phyloP scores from a whole-genome alignment of 2,888 invertebrate species.

The Loripinus fragilis region DNA sequence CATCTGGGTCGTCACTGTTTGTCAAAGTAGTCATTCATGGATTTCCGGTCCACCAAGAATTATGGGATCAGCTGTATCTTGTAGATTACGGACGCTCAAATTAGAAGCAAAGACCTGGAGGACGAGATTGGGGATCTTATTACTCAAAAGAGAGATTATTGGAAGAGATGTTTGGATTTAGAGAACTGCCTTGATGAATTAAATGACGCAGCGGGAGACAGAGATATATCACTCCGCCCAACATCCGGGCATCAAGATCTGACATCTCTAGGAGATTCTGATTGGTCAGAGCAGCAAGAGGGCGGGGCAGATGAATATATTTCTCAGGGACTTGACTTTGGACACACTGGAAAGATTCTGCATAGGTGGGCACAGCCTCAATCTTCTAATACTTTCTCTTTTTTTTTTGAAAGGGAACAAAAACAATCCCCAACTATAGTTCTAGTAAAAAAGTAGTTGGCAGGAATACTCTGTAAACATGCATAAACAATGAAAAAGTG shows the following conservation, averaged over 20 bases:
- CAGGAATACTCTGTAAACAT: no score
- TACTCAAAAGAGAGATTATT: slow-evolving; percentile 42
- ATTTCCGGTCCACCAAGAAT: no score
- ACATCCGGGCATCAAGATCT: slow-evolving; percentile 43
- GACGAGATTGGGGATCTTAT: slow-evolving; percentile 46
- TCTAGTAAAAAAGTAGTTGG: no score
- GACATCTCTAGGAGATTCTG: slow-evolving; percentile 25
- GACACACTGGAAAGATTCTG: slow-evolving; percentile 22
- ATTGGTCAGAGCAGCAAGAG: slow-evolving; percentile 17
- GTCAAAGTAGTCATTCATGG: no score
- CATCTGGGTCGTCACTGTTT: no score
- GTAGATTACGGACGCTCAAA: background rate
- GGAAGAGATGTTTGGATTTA: slow-evolving; percentile 50
- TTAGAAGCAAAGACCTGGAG: slow-evolving; percentile 46
- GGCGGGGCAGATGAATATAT: slow-evolving; percentile 22
- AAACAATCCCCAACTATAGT: no score
- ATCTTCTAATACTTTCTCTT: no score
- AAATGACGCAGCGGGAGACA: slow-evolving; percentile 39
- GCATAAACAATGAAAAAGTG: no score
- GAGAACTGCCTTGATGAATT: slow-evolving; percentile 50
- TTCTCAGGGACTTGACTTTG: slow-evolving; percentile 5
- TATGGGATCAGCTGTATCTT: no score
- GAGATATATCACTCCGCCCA: slow-evolving; percentile 38
- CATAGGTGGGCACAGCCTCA: no score
- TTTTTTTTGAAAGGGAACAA: no score